Percentiles rank a stretch among this genome's conserved stretches.
Evolutionary conservation across 2,888 invertebrate genomes (phyloP).

Genomic region (Xanthorhoe spadicearia): DNA sequence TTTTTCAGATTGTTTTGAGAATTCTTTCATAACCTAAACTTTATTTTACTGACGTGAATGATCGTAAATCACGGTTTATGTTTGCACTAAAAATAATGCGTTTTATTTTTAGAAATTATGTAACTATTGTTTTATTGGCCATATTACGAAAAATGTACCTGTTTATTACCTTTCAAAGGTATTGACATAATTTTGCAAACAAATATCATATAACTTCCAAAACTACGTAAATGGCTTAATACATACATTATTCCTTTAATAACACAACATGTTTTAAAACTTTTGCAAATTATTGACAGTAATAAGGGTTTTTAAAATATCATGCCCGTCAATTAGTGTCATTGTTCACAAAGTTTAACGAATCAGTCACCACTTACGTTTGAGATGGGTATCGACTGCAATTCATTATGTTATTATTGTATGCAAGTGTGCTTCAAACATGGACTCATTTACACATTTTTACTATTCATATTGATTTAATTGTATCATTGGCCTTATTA

Average conservation of each 20-base stretch:
- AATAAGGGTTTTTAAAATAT: conserved; percentile 56
- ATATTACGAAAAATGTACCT: conserved; percentile 13
- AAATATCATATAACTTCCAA: neutral
- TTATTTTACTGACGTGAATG: conserved; percentile 67
- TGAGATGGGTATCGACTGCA: conserved; percentile 9
- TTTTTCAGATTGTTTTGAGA: conserved; percentile 69
- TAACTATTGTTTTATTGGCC: conserved; percentile 48
- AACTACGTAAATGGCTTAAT: neutral
- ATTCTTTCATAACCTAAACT: conserved; percentile 77
- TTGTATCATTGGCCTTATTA: too few species aligned
- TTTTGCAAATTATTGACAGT: conserved; percentile 46
- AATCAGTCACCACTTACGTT: conserved; percentile 41
- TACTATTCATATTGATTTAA: too few species aligned
- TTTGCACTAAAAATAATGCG: conserved; percentile 62
- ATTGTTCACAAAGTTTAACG: conserved; percentile 51
- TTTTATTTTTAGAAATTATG: conserved; percentile 71
- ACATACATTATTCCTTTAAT: neutral
- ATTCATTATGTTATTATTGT: conserved; percentile 3
- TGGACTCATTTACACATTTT: neutral
- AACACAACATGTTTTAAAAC: neutral
- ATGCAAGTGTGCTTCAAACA: conserved; percentile 4
- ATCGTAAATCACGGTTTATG: conserved; percentile 75
- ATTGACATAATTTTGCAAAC: conserved; percentile 1
- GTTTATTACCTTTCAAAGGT: neutral
- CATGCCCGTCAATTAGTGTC: conserved; percentile 59